phyloP scores from a whole-genome alignment of 2,888 invertebrate genomes.

The Stenoptilia bipunctidactyla region DNA sequence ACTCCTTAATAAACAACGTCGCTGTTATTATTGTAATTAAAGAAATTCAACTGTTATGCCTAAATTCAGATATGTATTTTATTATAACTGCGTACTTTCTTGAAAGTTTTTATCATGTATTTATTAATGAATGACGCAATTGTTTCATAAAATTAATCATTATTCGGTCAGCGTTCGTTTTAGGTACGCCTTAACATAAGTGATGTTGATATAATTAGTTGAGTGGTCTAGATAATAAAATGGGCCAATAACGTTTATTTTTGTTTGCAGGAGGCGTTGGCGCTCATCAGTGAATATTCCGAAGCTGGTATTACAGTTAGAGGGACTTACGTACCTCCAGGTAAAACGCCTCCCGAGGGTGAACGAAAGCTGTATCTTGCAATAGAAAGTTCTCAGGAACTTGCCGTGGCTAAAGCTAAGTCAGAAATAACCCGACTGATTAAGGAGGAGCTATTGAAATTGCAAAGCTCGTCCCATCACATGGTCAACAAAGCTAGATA shows the following conservation, averaged over 20 bases:
- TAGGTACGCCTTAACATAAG: background rate
- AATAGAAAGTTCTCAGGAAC: slow-evolving; percentile 97
- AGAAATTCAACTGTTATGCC: slow-evolving; percentile 19
- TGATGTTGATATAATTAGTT: background rate
- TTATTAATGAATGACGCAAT: background rate
- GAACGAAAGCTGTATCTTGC: slow-evolving; percentile 97
- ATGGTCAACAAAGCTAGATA: slow-evolving; percentile 93
- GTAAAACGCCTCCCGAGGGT: slow-evolving; percentile 90
- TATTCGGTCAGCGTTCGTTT: background rate
- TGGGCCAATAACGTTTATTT: slow-evolving; percentile 4
- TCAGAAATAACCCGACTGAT: slow-evolving; percentile 97
- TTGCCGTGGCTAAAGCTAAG: slow-evolving; percentile 95
- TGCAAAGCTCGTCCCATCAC: slow-evolving; percentile 89
- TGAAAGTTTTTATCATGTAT: background rate
- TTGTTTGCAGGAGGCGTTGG: slow-evolving; percentile 86
- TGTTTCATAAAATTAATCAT: background rate
- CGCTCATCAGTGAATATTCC: slow-evolving; percentile 98
- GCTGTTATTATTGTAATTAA: slow-evolving; percentile 25
- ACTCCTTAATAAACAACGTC: slow-evolving; percentile 31
- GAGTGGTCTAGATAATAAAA: slow-evolving; percentile 1
- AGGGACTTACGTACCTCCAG: slow-evolving; percentile 94
- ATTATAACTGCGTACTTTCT: background rate
- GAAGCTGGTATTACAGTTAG: slow-evolving; percentile 99
- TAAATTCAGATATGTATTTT: slow-evolving; percentile 5
- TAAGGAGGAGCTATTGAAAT: slow-evolving; percentile 95